Evolutionary conservation across 2,888 invertebrate species (phyloP).

Genomic region (Drosophila falleni): DNA sequence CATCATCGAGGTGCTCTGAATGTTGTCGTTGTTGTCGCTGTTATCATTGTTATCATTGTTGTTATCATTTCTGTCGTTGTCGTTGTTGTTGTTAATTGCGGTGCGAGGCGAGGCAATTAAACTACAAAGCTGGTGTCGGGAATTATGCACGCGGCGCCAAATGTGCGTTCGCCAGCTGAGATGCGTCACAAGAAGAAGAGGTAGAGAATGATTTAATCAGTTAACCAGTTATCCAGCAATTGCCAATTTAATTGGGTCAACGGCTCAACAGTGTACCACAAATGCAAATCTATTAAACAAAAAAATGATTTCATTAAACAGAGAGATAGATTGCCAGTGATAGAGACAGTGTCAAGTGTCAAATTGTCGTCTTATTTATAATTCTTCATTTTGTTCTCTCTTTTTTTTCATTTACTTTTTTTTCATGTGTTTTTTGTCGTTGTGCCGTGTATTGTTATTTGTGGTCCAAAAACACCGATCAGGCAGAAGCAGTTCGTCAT

Average conservation of each 20-base stretch:
- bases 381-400: slow-evolving; percentile 7
- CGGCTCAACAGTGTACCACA: too few species aligned
- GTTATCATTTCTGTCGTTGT: slow-evolving; percentile 1
- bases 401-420: slow-evolving; percentile 27
- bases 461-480: slow-evolving; percentile 16
- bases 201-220: slow-evolving; percentile 47
- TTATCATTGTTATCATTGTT: not conserved
- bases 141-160: slow-evolving; percentile 79
- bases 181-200: slow-evolving; percentile 84
- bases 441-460: slow-evolving; percentile 17
- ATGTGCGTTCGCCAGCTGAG: slow-evolving; percentile 84
- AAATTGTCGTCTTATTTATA: not conserved
- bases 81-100: slow-evolving; percentile 30
- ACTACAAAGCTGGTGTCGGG: slow-evolving; percentile 73
- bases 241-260: not conserved
- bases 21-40: slow-evolving; percentile 17
- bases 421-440: slow-evolving; percentile 31
- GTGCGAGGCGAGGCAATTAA: slow-evolving; percentile 47
- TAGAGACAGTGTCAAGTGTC: not conserved
- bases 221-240: too few species aligned
- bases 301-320: not conserved
- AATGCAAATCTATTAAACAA: not conserved
- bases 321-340: too few species aligned
- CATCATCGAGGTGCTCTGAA: slow-evolving; percentile 44
- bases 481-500: slow-evolving; percentile 83